phyloP scores from a whole-genome alignment of 2,113 vertebrate species.

The Lucifuga dentata region DNA sequence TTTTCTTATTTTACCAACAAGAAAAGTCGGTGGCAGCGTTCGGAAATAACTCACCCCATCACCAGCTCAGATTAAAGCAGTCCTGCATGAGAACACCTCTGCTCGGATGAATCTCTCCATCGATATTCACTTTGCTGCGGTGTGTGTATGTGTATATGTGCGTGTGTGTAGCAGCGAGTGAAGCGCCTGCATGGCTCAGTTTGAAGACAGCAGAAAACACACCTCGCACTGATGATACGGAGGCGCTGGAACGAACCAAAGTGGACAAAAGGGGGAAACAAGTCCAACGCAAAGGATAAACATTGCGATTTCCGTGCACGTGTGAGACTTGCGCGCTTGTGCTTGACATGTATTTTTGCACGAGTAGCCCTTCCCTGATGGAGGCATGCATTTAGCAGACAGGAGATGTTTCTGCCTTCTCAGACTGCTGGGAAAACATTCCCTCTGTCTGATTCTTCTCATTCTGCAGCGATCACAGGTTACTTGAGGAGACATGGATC shows the following conservation, averaged over 20 bases:
- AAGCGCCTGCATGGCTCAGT: conserved; percentile 28
- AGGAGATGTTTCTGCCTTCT: not conserved
- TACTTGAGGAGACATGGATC: conserved; percentile 30
- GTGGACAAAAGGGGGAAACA: conserved; percentile 33
- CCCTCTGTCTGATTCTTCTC: conserved; percentile 34
- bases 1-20: not conserved
- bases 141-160: too few relatives aligned
- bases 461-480: conserved; percentile 41
- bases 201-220: conserved; percentile 33
- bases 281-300: conserved; percentile 17
- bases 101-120: conserved; percentile 31
- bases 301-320: conserved; percentile 28
- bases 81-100: conserved; percentile 26
- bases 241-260: conserved; percentile 71
- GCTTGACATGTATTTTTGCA: too few relatives aligned
- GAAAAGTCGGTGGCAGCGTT: conserved; percentile 2
- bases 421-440: conserved; percentile 9
- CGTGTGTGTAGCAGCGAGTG: conserved; percentile 16
- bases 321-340: not conserved
- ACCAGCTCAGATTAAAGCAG: conserved; percentile 24
- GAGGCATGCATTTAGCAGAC: not conserved
- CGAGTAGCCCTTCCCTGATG: too few relatives aligned
- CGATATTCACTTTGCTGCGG: conserved; percentile 37
- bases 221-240: conserved; percentile 42
- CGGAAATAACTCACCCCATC: conserved; percentile 64